phyloP scores from a whole-genome alignment of 1,140 invertebrate genomes.

The Drosophila neocordata region DNA sequence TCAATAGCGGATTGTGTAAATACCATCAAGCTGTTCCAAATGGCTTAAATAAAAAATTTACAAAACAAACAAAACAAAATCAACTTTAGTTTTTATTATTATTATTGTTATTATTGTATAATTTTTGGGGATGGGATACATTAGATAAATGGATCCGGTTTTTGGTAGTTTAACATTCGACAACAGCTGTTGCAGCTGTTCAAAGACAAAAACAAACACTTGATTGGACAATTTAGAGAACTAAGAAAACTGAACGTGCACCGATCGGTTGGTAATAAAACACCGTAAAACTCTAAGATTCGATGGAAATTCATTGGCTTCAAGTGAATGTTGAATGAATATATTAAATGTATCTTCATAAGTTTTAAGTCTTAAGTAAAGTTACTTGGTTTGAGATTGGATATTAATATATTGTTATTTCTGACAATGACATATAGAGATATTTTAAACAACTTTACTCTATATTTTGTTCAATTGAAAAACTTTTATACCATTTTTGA shows the following conservation, averaged over 20 bases:
- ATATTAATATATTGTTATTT: too few species aligned
- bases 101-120: not conserved
- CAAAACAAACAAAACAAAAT: conserved; percentile 12
- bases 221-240: conserved; percentile 11
- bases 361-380: too few species aligned
- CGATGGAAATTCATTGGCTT: not conserved
- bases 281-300: not conserved
- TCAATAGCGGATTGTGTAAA: conserved; percentile 31
- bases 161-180: not conserved
- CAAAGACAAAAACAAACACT: not conserved
- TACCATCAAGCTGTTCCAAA: conserved; percentile 8
- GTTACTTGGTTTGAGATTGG: too few species aligned
- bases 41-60: conserved; percentile 15
- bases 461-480: too few species aligned
- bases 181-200: conserved; percentile 36
- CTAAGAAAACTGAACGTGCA: conserved; percentile 2
- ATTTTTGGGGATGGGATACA: not conserved
- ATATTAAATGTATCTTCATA: too few species aligned
- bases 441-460: too few species aligned
- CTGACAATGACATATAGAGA: too few species aligned
- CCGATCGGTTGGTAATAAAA: too few species aligned
- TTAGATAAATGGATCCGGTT: conserved; percentile 49
- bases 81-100: conserved; percentile 18
- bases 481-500: too few species aligned
- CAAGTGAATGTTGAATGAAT: too few species aligned